Percentiles rank a stretch among this genome's conserved stretches.
Evolutionary conservation across 2,797 vertebrate genomes (phyloP).

Genomic region (Sphenodon punctatus): DNA sequence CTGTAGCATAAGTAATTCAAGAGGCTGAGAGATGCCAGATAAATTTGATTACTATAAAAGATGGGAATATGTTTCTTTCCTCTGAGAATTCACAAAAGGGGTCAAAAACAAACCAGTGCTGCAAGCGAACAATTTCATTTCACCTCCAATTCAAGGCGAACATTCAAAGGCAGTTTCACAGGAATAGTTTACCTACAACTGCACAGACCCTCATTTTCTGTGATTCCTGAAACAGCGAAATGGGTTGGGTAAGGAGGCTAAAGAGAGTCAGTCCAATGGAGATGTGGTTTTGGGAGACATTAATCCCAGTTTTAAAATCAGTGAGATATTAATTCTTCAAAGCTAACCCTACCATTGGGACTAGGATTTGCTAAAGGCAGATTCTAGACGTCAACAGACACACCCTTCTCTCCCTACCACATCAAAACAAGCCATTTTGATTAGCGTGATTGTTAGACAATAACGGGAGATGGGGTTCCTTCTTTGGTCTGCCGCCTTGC

Average conservation of each 20-base stretch:
- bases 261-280: constrained; percentile 53
- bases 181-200: constrained; percentile 76
- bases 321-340: constrained; percentile 67
- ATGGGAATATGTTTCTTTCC: constrained; percentile 86
- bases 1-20: constrained; percentile 86
- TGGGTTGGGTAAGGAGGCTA: constrained; percentile 15
- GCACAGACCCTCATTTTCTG: constrained; percentile 73
- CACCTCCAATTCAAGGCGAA: constrained; percentile 73
- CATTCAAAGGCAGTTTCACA: constrained; percentile 76
- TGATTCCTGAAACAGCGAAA: constrained; percentile 69
- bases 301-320: constrained; percentile 75
- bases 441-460: constrained; percentile 60
- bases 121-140: constrained; percentile 82
- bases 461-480: constrained; percentile 46
- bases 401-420: constrained; percentile 52
- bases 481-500: constrained; percentile 39
- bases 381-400: constrained; percentile 73
- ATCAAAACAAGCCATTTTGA: constrained; percentile 49
- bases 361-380: constrained; percentile 74
- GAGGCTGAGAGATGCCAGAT: constrained; percentile 85
- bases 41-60: constrained; percentile 96
- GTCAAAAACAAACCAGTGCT: constrained; percentile 83
- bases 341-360: constrained; percentile 71
- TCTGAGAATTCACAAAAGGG: constrained; percentile 86
- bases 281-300: constrained; percentile 68